A percentile compares a stretch with the other conserved stretches of the same genome.
These are phyloP conservation scores for Centropristis striata DNA, from an alignment of 2,113 vertebrate genomes.

Conservation along the genomic window DNA sequence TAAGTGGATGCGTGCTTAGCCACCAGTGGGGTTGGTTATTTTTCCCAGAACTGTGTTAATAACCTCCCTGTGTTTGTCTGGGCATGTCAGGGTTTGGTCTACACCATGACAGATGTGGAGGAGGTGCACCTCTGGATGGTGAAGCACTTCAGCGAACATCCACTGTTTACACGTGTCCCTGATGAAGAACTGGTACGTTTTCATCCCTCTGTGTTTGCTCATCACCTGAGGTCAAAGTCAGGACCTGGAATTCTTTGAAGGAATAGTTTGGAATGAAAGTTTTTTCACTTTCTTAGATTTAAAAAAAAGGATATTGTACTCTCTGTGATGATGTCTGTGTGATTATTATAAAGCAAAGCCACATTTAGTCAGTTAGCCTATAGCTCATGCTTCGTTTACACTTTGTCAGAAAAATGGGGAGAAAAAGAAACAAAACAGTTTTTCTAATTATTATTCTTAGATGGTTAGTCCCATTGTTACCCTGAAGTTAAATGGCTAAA, in stretches of 20 bases:
- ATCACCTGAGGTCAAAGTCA: not conserved
- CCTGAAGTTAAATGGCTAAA: not conserved
- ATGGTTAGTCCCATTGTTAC: not conserved
- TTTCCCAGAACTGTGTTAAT: constrained; percentile 38
- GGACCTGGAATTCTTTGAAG: not conserved
- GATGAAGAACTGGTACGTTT: constrained; percentile 89
- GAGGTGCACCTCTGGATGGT: constrained; percentile 94
- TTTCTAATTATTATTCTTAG: not conserved
- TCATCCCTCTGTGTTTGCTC: constrained; percentile 15
- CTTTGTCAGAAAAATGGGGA: not conserved
- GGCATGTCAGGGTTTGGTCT: constrained; percentile 89
- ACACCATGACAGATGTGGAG: constrained; percentile 92
- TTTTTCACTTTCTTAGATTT: not conserved
- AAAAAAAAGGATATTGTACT: not conserved
- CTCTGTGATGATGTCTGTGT: not conserved
- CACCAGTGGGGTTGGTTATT: not conserved
- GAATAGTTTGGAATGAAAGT: not conserved
- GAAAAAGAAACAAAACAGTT: no score
- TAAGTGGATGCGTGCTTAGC: not conserved
- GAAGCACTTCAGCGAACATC: constrained; percentile 91
- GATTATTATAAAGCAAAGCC: not conserved
- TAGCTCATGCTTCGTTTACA: not conserved
- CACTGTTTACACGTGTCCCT: constrained; percentile 87
- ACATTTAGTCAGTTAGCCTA: no score
- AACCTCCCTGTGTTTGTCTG: constrained; percentile 48